Conservation (phyloP, 2,113 vertebrate species). For the Suricata suricatta region DNA sequence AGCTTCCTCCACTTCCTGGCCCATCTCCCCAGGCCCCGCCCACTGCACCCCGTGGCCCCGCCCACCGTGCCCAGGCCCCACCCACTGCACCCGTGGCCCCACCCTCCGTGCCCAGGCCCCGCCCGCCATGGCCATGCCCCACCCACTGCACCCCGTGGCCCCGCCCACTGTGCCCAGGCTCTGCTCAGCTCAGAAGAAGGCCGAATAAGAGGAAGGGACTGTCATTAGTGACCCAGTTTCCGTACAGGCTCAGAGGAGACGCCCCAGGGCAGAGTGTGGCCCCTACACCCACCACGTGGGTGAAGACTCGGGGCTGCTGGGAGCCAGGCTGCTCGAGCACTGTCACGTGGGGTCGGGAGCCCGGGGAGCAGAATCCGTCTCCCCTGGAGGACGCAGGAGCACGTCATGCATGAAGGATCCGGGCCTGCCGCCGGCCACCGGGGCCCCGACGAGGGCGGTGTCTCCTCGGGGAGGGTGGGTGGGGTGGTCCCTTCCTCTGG, state of each 20-base stretch:
- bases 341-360: no score
- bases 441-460: accelerated
- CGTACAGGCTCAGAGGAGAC: background rate
- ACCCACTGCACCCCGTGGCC: no score
- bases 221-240: background rate
- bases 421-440: background rate
- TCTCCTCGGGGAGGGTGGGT: background rate
- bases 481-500: background rate
- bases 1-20: background rate
- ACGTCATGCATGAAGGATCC: background rate
- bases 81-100: no score
- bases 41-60: background rate
- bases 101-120: background rate
- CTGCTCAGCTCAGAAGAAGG: background rate
- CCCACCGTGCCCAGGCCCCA: no score
- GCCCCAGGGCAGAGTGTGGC: background rate
- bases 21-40: background rate
- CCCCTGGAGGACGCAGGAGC: background rate
- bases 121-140: no score
- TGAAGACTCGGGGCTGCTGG: background rate
- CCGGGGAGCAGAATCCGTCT: background rate
- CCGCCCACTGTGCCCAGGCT: background rate
- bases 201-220: accelerated
- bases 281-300: no score
- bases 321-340: background rate